Conservation (phyloP, 2,797 vertebrate genomes). For the Chelon labrosus region DNA sequence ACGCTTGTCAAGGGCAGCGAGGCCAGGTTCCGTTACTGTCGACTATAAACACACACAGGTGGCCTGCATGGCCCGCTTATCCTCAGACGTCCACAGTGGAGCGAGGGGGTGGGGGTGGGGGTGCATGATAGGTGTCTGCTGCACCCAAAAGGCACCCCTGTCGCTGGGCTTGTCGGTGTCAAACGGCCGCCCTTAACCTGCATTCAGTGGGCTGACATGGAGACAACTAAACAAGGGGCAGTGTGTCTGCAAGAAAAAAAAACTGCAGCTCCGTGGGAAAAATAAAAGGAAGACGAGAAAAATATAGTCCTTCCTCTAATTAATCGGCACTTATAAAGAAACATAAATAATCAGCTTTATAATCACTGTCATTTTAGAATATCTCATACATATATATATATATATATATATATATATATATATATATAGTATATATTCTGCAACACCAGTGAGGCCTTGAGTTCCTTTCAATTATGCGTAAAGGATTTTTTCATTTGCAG, state of each 20-base stretch:
- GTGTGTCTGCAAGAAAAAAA: slow-evolving; percentile 16
- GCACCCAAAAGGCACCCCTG: slow-evolving; percentile 30
- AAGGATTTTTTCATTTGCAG: not conserved
- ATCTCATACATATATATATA: not conserved
- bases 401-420: not conserved
- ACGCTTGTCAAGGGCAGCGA: slow-evolving; percentile 59
- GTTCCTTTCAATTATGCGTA: slow-evolving; percentile 1
- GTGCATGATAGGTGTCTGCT: slow-evolving; percentile 56
- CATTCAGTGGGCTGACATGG: slow-evolving; percentile 46
- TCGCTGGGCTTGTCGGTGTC: slow-evolving; percentile 37
- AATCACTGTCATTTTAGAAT: not conserved
- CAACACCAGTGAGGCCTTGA: slow-evolving; percentile 29
- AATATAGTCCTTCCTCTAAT: too few relatives aligned
- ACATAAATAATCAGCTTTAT: slow-evolving; percentile 5
- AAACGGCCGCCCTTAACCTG: slow-evolving; percentile 46
- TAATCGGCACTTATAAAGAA: not conserved
- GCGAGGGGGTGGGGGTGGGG: slow-evolving; percentile 5
- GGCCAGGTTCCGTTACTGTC: slow-evolving; percentile 58
- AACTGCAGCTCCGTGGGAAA: slow-evolving; percentile 23
- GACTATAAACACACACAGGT: slow-evolving; percentile 74
- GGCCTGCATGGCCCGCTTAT: slow-evolving; percentile 44
- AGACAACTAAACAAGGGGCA: slow-evolving; percentile 42
- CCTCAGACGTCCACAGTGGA: slow-evolving; percentile 37
- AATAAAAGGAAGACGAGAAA: not conserved
- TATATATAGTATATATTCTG: not conserved